Evolutionary conservation across 2,113 vertebrate species (phyloP), one percentile per base, ranked within the genome.

Genomic region (Silurus glanis): DNA sequence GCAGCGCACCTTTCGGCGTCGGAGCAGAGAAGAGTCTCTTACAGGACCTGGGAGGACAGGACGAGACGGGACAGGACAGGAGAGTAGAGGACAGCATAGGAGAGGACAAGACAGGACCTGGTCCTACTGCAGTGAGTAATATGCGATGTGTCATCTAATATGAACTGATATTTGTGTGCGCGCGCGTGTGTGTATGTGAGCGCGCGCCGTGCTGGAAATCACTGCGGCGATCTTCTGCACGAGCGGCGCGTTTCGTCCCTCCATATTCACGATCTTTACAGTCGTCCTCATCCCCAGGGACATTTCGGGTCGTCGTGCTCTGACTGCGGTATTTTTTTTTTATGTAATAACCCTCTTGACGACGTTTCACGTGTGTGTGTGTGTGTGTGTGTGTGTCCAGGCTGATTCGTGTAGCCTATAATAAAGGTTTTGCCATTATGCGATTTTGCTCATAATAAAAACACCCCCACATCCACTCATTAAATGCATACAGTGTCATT

Each of bases 1-100:
- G 56, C 78, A 80, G 78, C 78, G 51, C 83, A 66, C 74, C 49
- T 80, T 85, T 58, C 6, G 13, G 74, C 83, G 79, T 56, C 84
- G 19, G 28, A 64, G 21, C 19, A 80, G n/a, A 64, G 72, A 53
- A 28, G 83, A 13, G 56, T 55, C 58, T 2, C 58, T 21, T 9
- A 14, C 25, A 10, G 76, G 55, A 80, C 14, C 75, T 0, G 6
- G 9, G 5, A n/a, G 23, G 62, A 25, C 23, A 66, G 23, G 23
- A 66, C 23, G 7, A 9, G 21, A 66, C 23, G 9, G 21, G 62
- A 66, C 62, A 58, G 12, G 3, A 13, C 1, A 8, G 16, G 53
- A 17, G 8, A 58, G 55, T 16, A 58, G 23, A 5, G 17, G 37
- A 21, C 67, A 16, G 5, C 1, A 71, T 28, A 5, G 37, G 66